These are phyloP conservation scores for Sinhomidia bicolor DNA, from an alignment of 2,888 invertebrate species.

Conservation along the genomic window DNA sequence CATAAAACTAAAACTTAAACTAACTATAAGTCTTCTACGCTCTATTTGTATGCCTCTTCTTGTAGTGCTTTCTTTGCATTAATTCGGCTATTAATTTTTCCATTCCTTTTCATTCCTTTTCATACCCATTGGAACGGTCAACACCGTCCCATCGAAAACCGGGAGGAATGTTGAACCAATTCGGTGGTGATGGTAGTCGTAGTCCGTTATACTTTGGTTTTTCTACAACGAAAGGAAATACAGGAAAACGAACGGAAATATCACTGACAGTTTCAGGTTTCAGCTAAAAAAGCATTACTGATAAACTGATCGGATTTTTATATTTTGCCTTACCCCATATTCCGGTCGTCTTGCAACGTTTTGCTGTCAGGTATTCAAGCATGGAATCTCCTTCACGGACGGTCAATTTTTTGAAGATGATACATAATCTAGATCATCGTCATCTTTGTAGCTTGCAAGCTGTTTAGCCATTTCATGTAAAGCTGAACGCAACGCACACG, in stretches of 20 bases:
- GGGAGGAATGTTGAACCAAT: slow-evolving; percentile 94
- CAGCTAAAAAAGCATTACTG: too few species aligned
- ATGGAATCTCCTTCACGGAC: slow-evolving; percentile 97
- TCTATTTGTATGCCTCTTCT: slow-evolving; percentile 96
- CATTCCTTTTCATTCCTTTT: slow-evolving; percentile 95
- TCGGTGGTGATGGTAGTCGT: slow-evolving; percentile 90
- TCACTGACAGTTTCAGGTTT: too few species aligned
- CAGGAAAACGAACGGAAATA: too few species aligned
- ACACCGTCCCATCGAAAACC: slow-evolving; percentile 99
- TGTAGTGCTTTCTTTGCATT: slow-evolving; percentile 89
- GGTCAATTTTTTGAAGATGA: slow-evolving; percentile 88
- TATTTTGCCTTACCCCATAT: background rate
- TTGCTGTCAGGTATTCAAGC: slow-evolving; percentile 86
- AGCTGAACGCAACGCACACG: slow-evolving; percentile 88
- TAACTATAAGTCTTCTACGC: slow-evolving; percentile 96
- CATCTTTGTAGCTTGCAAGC: slow-evolving; percentile 93
- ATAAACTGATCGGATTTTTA: too few species aligned
- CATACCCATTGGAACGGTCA: slow-evolving; percentile 97
- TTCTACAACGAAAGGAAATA: slow-evolving; percentile 83
- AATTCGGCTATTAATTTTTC: too few species aligned
- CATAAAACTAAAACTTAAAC: too few species aligned
- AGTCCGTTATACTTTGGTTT: slow-evolving; percentile 91
- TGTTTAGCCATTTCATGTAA: slow-evolving; percentile 94
- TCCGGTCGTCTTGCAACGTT: slow-evolving; percentile 46
- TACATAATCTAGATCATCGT: slow-evolving; percentile 92